A percentile compares a stretch with the other conserved stretches of the same genome.
These are phyloP conservation scores for Halichoeres trimaculatus DNA, from an alignment of 2,113 vertebrate genomes.

Conservation along the genomic window DNA sequence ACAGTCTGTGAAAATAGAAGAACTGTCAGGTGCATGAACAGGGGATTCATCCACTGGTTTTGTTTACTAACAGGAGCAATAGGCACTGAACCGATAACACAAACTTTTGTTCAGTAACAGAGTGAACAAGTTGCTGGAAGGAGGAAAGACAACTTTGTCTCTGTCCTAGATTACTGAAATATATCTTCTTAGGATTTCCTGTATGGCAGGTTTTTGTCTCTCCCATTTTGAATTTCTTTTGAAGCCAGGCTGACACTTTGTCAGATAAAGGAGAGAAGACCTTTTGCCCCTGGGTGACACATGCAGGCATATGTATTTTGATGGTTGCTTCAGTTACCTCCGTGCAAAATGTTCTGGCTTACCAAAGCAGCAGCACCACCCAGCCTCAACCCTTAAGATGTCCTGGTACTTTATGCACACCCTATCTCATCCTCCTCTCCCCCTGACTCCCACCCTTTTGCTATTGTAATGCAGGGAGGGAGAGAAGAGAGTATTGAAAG, in stretches of 20 bases:
- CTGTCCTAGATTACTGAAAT: slow-evolving; percentile 48
- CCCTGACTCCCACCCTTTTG: slow-evolving; percentile 58
- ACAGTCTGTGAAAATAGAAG: slow-evolving; percentile 18
- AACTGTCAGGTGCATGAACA: slow-evolving; percentile 52
- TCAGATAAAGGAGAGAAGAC: slow-evolving; percentile 17
- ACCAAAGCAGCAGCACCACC: slow-evolving; percentile 49
- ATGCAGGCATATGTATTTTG: slow-evolving; percentile 17
- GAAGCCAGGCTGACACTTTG: slow-evolving; percentile 16
- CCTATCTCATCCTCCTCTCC: slow-evolving; percentile 30
- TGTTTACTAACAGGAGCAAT: slow-evolving; percentile 48
- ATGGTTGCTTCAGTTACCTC: slow-evolving; percentile 34
- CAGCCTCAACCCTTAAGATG: slow-evolving; percentile 49
- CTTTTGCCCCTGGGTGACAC: slow-evolving; percentile 34
- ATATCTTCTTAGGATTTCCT: slow-evolving; percentile 35
- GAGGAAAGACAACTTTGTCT: slow-evolving; percentile 45
- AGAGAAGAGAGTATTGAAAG: slow-evolving; percentile 61
- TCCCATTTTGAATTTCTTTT: slow-evolving; percentile 23
- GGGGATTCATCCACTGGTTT: slow-evolving; percentile 35
- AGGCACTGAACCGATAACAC: slow-evolving; percentile 41
- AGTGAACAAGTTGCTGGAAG: slow-evolving; percentile 58
- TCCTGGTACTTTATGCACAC: slow-evolving; percentile 23
- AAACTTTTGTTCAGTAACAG: slow-evolving; percentile 21
- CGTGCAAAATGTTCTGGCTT: slow-evolving; percentile 24
- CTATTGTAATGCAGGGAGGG: slow-evolving; percentile 60
- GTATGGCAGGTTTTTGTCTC: slow-evolving; percentile 23